Base-by-base conservation (phyloP, 2,797 vertebrate genomes). In the Stomatorhinus walkeri region DNA sequence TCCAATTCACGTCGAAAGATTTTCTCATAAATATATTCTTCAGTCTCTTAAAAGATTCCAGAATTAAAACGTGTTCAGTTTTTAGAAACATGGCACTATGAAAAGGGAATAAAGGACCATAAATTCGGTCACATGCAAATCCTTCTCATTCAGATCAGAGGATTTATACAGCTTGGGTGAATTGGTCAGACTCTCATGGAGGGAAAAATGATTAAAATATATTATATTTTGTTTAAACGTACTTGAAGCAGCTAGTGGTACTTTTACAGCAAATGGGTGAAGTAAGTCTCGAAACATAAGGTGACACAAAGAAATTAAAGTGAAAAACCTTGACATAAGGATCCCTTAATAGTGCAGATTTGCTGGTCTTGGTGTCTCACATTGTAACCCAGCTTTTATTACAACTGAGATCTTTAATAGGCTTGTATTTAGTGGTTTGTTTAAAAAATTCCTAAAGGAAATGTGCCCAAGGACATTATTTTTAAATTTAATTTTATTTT, bases 131-230 rank as follows among this genome's bases (percentile, higher is more conserved):
- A 95, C 95, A 95, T 94, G 93, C 94, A 94, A 95, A 95, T 94
- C 95, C 94, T 36, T 12, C 12, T 95, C 96, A 96, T 95, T 96
- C 95, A 96, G 96, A 93, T 95, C 64, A 36, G 95, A 94, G 96
- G 96, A 96, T 97, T 96, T 97, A 95, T 95, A 95, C 95, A 95
- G 95, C 95, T 95, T 95, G 96, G 95, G 96, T 96, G 95, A 96
- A 96, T 93, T 91, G 91, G 92, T 92, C 91, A 92, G 93, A 92
- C 90, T 93, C 90, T 3, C 92, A 91, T 92, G 91, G 91, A 93
- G 92, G 93, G 94, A 95, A 92, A 94, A 81, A 92, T 92, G 92
- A 94, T 93, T 91, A 94, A 90, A 91, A 94, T 93, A 94, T 93
- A 94, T 89, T 88, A 89, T 88, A 86, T 88, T 90, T 79, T 83